A percentile compares a stretch with the other conserved stretches of the same genome.
These are phyloP conservation scores for Acrobasis repandana DNA, from an alignment of 2,888 invertebrate genomes.

Conservation along the genomic window DNA sequence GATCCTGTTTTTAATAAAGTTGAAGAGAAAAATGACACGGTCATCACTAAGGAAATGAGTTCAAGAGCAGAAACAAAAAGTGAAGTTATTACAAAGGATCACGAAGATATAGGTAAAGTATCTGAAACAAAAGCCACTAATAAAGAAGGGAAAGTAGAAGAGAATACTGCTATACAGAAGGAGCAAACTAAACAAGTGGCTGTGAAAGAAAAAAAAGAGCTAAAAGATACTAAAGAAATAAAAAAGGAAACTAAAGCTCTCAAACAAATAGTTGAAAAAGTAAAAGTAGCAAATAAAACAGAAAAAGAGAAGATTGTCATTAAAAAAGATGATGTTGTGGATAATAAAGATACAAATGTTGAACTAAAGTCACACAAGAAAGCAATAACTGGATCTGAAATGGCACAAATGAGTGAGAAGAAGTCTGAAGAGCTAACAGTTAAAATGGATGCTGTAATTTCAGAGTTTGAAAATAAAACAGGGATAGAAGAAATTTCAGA, in stretches of 20 bases:
- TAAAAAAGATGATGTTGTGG: background rate
- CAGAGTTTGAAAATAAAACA: conserved; percentile 65
- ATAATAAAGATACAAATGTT: conserved; percentile 1
- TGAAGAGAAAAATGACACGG: conserved; percentile 4
- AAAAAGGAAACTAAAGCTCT: conserved; percentile 7
- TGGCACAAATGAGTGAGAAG: conserved; percentile 65
- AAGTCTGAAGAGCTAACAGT: conserved; percentile 64
- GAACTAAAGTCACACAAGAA: conserved; percentile 29
- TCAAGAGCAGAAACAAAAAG: background rate
- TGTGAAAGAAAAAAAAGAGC: conserved; percentile 18
- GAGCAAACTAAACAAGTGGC: conserved; percentile 24
- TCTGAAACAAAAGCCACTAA: conserved; percentile 21
- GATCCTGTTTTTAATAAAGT: conserved; percentile 47
- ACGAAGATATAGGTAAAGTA: conserved; percentile 19
- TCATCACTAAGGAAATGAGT: conserved; percentile 1
- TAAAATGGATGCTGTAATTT: conserved; percentile 68
- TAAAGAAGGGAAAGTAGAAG: conserved; percentile 24
- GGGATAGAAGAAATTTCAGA: conserved; percentile 45
- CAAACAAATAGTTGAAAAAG: background rate
- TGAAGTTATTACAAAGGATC: background rate
- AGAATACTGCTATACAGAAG: conserved; percentile 4
- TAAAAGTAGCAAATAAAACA: background rate
- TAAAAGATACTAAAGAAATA: conserved; percentile 1
- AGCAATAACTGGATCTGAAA: conserved; percentile 57
- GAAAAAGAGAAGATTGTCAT: background rate